Base-by-base conservation (phyloP, 2,797 vertebrate genomes). In the Champsocephalus gunnari region DNA sequence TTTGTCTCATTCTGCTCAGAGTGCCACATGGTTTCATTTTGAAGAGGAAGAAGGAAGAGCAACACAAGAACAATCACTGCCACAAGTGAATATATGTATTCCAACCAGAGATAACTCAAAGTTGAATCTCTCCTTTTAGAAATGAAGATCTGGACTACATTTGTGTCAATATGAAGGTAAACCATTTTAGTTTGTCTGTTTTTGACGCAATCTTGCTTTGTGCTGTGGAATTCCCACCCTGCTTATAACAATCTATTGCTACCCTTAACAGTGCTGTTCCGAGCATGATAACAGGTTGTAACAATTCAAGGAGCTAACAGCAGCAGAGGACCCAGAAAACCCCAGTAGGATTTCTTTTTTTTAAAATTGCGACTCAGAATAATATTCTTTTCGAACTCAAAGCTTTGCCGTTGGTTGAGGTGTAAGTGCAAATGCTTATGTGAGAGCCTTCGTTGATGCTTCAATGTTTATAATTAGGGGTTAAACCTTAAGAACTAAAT, bases 401-500 rank as follows among this genome's bases (percentile, higher is more conserved):
- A 59, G 56, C n/a, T 12, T 13, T 45, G 58, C 9, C 0, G 1
- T 44, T 44, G 7, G 12, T 41, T 49, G 11, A 1, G 12, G 41
- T 59, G 14, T 2, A 16, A 38, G 11, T 3, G 17, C 10, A 12
- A n/a, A 49, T 21, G n/a, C 58, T 19, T 8, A 21, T 51, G 28
- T 51, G 24, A 67, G 24, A 34, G 19, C 24, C 51, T 64, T 58
- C 64, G 43, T 51, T 62, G 64, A n/a, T 9, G 19, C 43, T 9
- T 63, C 7, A 65, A n/a, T 66, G 19, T 55, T 59, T 28, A 69
- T 49, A 55, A 69, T 21, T 19, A 43, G 21, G 14, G 7, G 49
- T 70, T 50, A 38, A 66, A 53, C 24, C 28, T 61, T 28, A 3
- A 60, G 55, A 17, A 34, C 21, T 69, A 51, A 56, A 70, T 48